Conservation (phyloP, 2,888 invertebrate species). For the Rutpela maculata region DNA sequence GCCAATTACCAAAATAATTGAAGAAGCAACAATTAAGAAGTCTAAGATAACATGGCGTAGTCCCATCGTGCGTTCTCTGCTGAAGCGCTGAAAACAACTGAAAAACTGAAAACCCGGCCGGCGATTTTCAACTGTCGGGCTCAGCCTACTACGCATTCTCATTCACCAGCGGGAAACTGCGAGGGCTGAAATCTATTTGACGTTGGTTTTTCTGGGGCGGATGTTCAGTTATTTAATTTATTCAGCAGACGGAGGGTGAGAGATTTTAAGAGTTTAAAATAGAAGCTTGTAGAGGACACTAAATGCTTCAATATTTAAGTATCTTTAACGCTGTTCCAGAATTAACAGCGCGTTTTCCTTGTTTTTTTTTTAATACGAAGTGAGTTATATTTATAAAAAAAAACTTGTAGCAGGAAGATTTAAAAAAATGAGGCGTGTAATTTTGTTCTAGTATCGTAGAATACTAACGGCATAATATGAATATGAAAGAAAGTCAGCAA, state of each 20-base stretch:
- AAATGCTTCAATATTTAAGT: neutral
- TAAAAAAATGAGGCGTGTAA: no score
- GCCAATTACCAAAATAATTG: constrained; percentile 60
- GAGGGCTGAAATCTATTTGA: constrained; percentile 34
- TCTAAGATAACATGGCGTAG: constrained; percentile 55
- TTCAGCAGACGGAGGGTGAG: neutral
- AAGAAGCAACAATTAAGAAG: constrained; percentile 53
- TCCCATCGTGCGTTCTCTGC: constrained; percentile 54
- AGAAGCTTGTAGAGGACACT: neutral
- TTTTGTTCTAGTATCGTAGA: no score
- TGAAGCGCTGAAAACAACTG: constrained; percentile 63
- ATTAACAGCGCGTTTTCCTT: no score
- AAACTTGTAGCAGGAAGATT: no score
- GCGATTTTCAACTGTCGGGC: constrained; percentile 60
- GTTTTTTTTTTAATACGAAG: no score
- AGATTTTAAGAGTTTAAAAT: neutral
- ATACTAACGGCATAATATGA: no score
- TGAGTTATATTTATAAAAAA: no score
- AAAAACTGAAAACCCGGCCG: constrained; percentile 62
- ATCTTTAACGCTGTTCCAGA: no score
- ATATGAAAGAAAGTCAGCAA: no score
- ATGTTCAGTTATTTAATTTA: neutral
- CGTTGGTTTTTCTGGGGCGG: constrained; percentile 17
- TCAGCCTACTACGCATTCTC: constrained; percentile 61
- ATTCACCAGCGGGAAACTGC: constrained; percentile 31